Evolutionary conservation across 1,140 invertebrate species (phyloP), one percentile per base, ranked within the genome.

Genomic region (Zaprionus nigranus): DNA sequence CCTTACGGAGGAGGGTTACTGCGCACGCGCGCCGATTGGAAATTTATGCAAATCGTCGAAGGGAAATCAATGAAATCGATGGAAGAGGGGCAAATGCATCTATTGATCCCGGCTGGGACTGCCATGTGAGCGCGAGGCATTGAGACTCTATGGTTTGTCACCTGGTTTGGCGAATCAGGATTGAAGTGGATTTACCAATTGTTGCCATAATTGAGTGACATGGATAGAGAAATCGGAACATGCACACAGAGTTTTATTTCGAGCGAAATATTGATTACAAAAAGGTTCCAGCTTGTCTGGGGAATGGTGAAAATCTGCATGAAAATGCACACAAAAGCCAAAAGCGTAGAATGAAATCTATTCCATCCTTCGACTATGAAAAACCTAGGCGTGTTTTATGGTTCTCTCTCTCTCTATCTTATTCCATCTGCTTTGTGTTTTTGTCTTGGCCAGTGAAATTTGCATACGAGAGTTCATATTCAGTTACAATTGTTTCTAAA

Each of bases 201-300:
- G 84, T 88, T 88, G 84, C 84, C 84, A 88, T 84, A 88, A 88
- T 88, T 88, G 84, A 88, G 84, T 88, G 85, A 88, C 84, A 90
- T 88, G 85, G 78, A 87, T 88, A 79, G 78, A 72, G 68, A 63
- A 64, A 60, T 43, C 49, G 53, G 61, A 56, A 30, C 34, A 12
- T 20, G 15, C 38, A 36, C 36, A 36, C 20, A 49, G 24, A 53
- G 63, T 40, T 7, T 24, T 59, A 58, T 20, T 40, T 59, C 28
- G 62, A 53, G 61, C 54, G 30, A 56, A 72, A 70, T 90, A 90
- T 90, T 90, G 86, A 90, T 90, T 90, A 75, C 86, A 90, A 70
- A 90, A 90, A 90, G 86, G 86, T 90, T 76, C 65, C 67, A 56
- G 65, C 46, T 58, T 30, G 57, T 15, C 40, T 15, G 46, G 51